These are phyloP conservation scores for Calameuta filiformis DNA, from an alignment of 2,888 invertebrate genomes.

Conservation along the genomic window DNA sequence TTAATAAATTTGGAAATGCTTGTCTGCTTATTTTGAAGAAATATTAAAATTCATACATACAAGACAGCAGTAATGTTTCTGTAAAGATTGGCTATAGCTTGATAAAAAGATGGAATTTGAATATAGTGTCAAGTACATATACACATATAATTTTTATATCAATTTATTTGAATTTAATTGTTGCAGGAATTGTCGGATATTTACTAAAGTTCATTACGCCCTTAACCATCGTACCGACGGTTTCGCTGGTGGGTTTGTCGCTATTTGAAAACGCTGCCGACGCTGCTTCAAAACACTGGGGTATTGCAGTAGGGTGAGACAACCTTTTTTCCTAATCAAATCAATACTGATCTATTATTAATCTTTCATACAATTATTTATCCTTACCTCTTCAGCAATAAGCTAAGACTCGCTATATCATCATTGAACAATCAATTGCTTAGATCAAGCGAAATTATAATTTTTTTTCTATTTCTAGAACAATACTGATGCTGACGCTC, in stretches of 20 bases:
- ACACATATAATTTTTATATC: conserved; percentile 58
- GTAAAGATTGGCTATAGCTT: not conserved
- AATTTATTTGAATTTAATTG: conserved; percentile 52
- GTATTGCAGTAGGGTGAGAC: conserved; percentile 80
- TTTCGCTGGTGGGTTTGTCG: conserved; percentile 84
- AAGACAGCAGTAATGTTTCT: not conserved
- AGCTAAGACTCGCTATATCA: not conserved
- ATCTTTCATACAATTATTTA: not conserved
- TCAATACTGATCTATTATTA: not conserved
- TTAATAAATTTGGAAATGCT: not conserved
- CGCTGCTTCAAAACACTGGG: conserved; percentile 88
- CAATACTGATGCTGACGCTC: conserved; percentile 78
- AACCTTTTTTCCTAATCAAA: not conserved
- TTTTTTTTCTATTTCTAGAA: conserved; percentile 67
- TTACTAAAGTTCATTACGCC: conserved; percentile 83
- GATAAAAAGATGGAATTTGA: not conserved
- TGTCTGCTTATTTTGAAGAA: not conserved
- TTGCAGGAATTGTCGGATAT: conserved; percentile 77
- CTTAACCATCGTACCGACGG: conserved; percentile 85
- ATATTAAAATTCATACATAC: not conserved
- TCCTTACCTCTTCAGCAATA: not conserved
- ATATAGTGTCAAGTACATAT: not conserved
- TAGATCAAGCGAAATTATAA: conserved; percentile 5
- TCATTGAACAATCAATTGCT: not conserved
- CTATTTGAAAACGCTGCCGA: conserved; percentile 83